phyloP scores from a whole-genome alignment of 2,113 vertebrate genomes.

The Mesembrinibis cayennensis region DNA sequence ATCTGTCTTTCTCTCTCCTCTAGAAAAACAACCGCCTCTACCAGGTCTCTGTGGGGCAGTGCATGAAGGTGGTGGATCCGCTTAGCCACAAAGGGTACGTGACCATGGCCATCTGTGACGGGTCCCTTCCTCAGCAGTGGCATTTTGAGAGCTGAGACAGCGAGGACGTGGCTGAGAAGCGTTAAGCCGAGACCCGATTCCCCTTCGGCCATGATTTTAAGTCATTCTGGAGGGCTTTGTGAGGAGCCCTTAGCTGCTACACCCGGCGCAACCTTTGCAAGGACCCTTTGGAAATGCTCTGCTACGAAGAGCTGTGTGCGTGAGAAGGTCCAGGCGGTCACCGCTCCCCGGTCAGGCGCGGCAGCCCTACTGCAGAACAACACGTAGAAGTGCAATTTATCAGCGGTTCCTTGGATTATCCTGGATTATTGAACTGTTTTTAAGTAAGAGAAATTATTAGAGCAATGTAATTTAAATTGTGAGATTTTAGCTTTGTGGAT shows the following conservation, averaged over 20 bases:
- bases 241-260: not conserved
- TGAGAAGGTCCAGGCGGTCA: not conserved
- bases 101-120: constrained; percentile 91
- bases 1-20: not conserved
- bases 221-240: not conserved
- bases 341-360: not conserved
- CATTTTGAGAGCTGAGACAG: constrained; percentile 78
- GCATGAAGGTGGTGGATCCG: constrained; percentile 80
- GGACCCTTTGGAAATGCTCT: not conserved
- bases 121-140: constrained; percentile 88
- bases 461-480: not conserved
- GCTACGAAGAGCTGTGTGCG: not conserved
- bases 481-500: constrained; percentile 15
- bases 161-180: not conserved
- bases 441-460: constrained; percentile 42
- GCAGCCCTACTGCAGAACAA: not conserved
- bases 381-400: not conserved
- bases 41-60: constrained; percentile 95
- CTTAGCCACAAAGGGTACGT: constrained; percentile 83
- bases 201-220: not conserved
- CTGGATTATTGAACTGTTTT: not conserved
- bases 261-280: not conserved
- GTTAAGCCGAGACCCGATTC: not conserved
- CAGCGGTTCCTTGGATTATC: not conserved
- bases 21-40: constrained; percentile 90